A percentile compares a stretch with the other conserved stretches of the same genome.
Evolutionary conservation across 2,113 vertebrate genomes (phyloP).

Genomic region (Blennius ocellaris): DNA sequence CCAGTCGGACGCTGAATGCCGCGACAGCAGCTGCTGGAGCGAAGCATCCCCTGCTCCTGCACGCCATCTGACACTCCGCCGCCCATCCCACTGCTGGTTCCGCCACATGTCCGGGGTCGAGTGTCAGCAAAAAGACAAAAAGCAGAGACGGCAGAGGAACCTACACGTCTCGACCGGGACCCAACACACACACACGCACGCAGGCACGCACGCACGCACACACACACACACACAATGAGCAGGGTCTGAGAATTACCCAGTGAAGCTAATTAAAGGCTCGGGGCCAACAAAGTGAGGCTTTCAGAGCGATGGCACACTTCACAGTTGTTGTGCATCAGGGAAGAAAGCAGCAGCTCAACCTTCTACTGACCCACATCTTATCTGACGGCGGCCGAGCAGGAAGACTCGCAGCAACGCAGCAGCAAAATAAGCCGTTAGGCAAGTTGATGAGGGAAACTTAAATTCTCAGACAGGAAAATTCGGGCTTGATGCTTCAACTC

Average conservation of each 20-base stretch:
- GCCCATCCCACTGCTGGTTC: not conserved
- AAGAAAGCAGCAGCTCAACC: not conserved
- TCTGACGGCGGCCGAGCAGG: constrained; percentile 22
- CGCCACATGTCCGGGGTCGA: not conserved
- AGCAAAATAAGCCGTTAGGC: not conserved
- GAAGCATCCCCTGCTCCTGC: constrained; percentile 20
- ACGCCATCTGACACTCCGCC: constrained; percentile 53
- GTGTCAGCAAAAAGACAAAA: constrained; percentile 17
- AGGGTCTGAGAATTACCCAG: not conserved
- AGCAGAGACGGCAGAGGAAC: not conserved
- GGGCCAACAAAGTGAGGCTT: not conserved
- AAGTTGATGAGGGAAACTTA: not conserved
- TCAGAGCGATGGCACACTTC: not conserved
- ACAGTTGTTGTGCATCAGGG: not conserved
- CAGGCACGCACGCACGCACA: too few species aligned
- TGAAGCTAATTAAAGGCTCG: constrained; percentile 9
- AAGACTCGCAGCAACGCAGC: constrained; percentile 27
- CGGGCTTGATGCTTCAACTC: too few species aligned
- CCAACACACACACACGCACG: too few species aligned
- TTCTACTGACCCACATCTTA: constrained; percentile 60
- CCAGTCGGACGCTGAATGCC: not conserved
- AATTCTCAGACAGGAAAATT: too few species aligned
- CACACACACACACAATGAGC: constrained; percentile 13
- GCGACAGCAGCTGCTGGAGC: constrained; percentile 60
- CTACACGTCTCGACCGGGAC: not conserved